Evolutionary conservation across 1,140 invertebrate species (phyloP).

Genomic region (Diabrotica undecimpunctata): DNA sequence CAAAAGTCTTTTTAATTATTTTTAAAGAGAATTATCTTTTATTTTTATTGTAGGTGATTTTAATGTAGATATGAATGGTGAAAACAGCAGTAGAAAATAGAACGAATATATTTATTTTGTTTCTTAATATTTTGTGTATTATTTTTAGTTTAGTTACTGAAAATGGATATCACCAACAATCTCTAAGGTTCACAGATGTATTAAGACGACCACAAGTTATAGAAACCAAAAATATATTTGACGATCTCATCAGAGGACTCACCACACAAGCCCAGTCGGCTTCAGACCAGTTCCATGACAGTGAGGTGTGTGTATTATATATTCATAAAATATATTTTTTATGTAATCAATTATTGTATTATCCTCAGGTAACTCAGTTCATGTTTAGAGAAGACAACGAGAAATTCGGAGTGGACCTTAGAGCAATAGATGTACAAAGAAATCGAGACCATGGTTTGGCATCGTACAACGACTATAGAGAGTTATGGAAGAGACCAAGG

Average conservation of each 20-base stretch:
- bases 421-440: slow-evolving; percentile 81
- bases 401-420: slow-evolving; percentile 73
- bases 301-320: slow-evolving; percentile 54
- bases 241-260: slow-evolving; percentile 69
- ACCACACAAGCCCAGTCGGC: slow-evolving; percentile 65
- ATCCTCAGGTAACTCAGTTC: slow-evolving; percentile 69
- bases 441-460: slow-evolving; percentile 85
- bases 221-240: slow-evolving; percentile 67
- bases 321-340: too few species aligned
- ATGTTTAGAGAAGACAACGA: slow-evolving; percentile 66
- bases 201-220: slow-evolving; percentile 68
- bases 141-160: slow-evolving; percentile 63
- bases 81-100: slow-evolving; percentile 49
- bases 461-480: slow-evolving; percentile 76
- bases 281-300: slow-evolving; percentile 69
- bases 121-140: slow-evolving; percentile 7
- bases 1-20: too few species aligned
- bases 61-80: slow-evolving; percentile 50
- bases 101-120: slow-evolving; percentile 46
- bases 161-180: slow-evolving; percentile 54
- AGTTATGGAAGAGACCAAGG: slow-evolving; percentile 71
- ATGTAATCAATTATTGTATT: too few species aligned
- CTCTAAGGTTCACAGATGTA: slow-evolving; percentile 70
- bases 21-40: too few species aligned
- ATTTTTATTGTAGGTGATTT: too few species aligned